Evolutionary conservation across 1,140 invertebrate species (phyloP).

Genomic region (Diorhabda sublineata): DNA sequence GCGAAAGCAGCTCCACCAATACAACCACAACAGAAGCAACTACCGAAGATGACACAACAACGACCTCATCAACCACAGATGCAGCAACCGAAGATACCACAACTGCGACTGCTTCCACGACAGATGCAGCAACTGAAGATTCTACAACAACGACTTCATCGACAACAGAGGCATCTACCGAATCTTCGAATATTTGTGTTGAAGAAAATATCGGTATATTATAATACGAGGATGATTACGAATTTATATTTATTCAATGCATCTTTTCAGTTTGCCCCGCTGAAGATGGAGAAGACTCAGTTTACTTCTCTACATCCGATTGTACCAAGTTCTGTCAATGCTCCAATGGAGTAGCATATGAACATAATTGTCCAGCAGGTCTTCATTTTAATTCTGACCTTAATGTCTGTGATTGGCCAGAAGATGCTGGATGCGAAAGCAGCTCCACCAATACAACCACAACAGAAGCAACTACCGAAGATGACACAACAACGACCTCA

Average conservation of each 20-base stretch:
- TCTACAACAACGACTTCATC: background rate
- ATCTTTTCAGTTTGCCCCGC: conserved; percentile 5
- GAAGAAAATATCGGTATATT: background rate
- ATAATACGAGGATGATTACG: background rate
- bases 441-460: background rate
- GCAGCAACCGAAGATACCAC: background rate
- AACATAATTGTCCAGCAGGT: conserved; percentile 48
- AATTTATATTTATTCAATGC: background rate
- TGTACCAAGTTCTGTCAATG: conserved; percentile 59
- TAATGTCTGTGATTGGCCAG: conserved; percentile 54
- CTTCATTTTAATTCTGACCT: conserved; percentile 52
- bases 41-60: background rate
- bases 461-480: background rate
- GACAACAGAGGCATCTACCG: too few relatives aligned
- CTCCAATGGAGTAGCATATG: conserved; percentile 46
- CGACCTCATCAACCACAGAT: background rate
- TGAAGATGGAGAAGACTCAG: background rate
- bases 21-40: background rate
- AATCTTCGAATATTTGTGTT: background rate
- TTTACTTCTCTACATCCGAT: background rate
- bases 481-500: background rate
- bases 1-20: conserved; percentile 28
- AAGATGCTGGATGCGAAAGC: conserved; percentile 15
- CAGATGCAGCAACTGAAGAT: background rate
- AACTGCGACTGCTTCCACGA: background rate